A percentile compares a stretch with the other conserved stretches of the same genome.
phyloP scores from a whole-genome alignment of 2,113 vertebrate genomes.

The Nannospalax galili region DNA sequence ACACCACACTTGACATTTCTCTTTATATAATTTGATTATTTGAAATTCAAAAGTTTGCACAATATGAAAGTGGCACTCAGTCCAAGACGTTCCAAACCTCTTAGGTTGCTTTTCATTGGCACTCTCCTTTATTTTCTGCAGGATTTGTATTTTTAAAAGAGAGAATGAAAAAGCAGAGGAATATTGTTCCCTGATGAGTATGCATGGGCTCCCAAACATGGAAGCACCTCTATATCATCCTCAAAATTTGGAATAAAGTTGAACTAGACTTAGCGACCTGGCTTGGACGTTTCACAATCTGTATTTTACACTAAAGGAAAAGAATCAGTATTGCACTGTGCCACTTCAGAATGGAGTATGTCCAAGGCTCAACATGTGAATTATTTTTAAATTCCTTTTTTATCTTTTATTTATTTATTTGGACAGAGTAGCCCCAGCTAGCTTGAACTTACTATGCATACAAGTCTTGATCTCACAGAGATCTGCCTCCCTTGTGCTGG shows the following conservation, averaged over 20 bases:
- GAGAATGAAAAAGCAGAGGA: neutral
- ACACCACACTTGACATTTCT: neutral
- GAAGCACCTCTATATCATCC: neutral
- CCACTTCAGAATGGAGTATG: neutral
- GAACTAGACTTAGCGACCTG: neutral
- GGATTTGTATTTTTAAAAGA: neutral
- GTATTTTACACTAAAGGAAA: neutral
- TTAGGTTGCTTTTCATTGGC: neutral
- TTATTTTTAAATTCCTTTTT: neutral
- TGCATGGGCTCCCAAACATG: accelerated
- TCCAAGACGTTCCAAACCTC: neutral
- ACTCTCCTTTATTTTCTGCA: neutral
- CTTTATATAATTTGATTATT: neutral
- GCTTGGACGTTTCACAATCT: neutral
- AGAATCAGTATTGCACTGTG: neutral
- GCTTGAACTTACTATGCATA: no score
- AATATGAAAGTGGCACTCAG: neutral
- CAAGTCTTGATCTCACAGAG: no score
- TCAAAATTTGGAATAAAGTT: neutral
- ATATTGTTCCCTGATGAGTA: neutral
- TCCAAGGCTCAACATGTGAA: neutral
- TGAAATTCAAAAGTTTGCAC: neutral
- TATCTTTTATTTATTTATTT: no score
- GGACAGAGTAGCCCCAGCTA: no score
- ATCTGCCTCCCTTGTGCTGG: no score